Evolutionary conservation across 2,888 invertebrate genomes (phyloP).

Genomic region (Drosophila atroscutellata): DNA sequence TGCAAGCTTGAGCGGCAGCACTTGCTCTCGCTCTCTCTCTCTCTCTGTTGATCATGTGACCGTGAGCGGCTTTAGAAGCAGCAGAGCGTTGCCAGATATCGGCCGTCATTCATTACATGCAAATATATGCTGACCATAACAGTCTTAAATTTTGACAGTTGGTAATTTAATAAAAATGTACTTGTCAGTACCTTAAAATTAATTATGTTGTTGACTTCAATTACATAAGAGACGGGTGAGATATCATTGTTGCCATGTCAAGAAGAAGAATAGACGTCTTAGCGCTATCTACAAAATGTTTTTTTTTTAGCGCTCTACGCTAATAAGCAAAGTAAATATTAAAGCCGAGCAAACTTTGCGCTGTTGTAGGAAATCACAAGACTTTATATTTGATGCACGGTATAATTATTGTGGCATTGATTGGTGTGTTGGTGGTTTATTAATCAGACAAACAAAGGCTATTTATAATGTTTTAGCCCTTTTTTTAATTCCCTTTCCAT

Average conservation of each 20-base stretch:
- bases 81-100: conserved; percentile 36
- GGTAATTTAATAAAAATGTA: conserved; percentile 1
- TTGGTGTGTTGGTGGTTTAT: conserved; percentile 30
- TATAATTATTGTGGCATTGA: conserved; percentile 67
- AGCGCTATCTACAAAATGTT: conserved; percentile 42
- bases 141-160: background rate
- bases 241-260: conserved; percentile 56
- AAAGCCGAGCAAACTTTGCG: conserved; percentile 31
- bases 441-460: background rate
- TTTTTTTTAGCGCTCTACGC: conserved; percentile 30
- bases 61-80: conserved; percentile 2
- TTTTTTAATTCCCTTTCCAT: background rate
- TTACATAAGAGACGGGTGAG: conserved; percentile 35
- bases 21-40: background rate
- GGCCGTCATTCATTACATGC: background rate
- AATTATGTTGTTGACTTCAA: conserved; percentile 45
- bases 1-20: conserved; percentile 1
- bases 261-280: conserved; percentile 13
- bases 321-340: conserved; percentile 51
- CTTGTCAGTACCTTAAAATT: conserved; percentile 25
- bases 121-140: conserved; percentile 5
- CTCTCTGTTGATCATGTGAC: conserved; percentile 17
- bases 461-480: conserved; percentile 6
- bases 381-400: conserved; percentile 54
- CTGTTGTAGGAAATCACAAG: conserved; percentile 59